These are phyloP conservation scores for Dicaeum eximium DNA, from an alignment of 2,113 vertebrate genomes.

Conservation along the genomic window DNA sequence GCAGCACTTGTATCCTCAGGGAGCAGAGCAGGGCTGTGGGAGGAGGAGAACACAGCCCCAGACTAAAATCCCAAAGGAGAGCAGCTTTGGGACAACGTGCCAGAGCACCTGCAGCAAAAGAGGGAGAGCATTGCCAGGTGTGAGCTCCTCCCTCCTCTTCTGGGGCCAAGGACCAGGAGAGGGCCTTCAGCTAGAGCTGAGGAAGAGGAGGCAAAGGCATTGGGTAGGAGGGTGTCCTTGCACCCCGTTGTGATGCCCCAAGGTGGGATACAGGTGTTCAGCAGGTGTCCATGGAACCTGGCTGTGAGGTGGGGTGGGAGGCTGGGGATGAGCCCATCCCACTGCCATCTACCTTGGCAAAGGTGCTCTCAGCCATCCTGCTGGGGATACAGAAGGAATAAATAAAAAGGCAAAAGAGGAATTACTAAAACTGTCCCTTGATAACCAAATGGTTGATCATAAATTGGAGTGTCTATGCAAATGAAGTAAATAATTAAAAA, in stretches of 20 bases:
- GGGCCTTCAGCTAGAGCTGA: background rate
- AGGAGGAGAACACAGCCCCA: background rate
- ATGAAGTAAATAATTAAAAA: slow-evolving; percentile 85
- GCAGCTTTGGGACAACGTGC: background rate
- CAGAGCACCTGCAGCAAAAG: background rate
- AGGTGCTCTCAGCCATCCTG: background rate
- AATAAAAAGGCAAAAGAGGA: slow-evolving; percentile 72
- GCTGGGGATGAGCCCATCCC: background rate
- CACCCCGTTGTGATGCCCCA: rapidly evolving
- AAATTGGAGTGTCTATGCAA: slow-evolving; percentile 81
- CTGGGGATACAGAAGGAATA: slow-evolving; percentile 53
- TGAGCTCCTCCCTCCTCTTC: background rate
- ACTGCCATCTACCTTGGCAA: background rate
- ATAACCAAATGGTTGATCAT: slow-evolving; percentile 75
- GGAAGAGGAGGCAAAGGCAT: background rate
- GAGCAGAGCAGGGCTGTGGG: background rate
- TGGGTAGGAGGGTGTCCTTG: background rate
- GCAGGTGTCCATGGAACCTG: rapidly evolving
- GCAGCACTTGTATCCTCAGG: background rate
- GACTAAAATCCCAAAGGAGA: background rate
- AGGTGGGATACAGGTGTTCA: background rate
- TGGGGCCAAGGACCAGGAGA: background rate
- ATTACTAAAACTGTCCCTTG: slow-evolving; percentile 74
- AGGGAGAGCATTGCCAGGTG: rapidly evolving
- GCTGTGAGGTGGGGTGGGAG: rapidly evolving